Evolutionary conservation across 2,113 vertebrate genomes (phyloP).

Genomic region (Cheilinus undulatus): DNA sequence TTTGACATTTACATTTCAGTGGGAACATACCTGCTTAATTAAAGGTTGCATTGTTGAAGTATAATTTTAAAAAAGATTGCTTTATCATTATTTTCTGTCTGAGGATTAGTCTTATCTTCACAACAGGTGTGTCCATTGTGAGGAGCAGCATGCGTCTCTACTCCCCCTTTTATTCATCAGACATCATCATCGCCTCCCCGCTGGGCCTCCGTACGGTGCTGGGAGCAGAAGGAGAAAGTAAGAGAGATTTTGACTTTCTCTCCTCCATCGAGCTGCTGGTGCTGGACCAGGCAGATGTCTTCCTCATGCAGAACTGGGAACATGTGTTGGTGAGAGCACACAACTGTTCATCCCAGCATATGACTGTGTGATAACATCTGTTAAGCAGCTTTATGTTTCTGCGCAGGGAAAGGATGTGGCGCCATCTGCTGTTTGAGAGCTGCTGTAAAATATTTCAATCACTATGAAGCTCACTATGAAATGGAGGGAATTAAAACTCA

Average conservation of each 20-base stretch:
- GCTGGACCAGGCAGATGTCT: conserved; percentile 94
- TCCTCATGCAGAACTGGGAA: conserved; percentile 99
- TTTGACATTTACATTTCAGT: no score
- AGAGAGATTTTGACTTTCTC: conserved; percentile 95
- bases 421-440: conserved; percentile 27
- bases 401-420: background rate
- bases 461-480: no score
- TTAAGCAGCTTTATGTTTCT: background rate
- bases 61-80: no score
- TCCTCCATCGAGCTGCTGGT: conserved; percentile 95
- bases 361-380: background rate
- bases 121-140: conserved; percentile 89
- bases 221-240: conserved; percentile 91
- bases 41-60: no score
- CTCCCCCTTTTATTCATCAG: conserved; percentile 95
- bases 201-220: conserved; percentile 94
- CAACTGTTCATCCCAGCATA: background rate
- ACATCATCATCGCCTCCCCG: conserved; percentile 95
- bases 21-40: no score
- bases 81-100: background rate
- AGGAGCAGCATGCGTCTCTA: conserved; percentile 92
- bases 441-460: no score
- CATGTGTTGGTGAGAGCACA: conserved; percentile 90
- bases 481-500: no score
- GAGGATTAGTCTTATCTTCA: background rate